Evolutionary conservation across 2,797 vertebrate species (phyloP).

Genomic region (Thunnus albacares): DNA sequence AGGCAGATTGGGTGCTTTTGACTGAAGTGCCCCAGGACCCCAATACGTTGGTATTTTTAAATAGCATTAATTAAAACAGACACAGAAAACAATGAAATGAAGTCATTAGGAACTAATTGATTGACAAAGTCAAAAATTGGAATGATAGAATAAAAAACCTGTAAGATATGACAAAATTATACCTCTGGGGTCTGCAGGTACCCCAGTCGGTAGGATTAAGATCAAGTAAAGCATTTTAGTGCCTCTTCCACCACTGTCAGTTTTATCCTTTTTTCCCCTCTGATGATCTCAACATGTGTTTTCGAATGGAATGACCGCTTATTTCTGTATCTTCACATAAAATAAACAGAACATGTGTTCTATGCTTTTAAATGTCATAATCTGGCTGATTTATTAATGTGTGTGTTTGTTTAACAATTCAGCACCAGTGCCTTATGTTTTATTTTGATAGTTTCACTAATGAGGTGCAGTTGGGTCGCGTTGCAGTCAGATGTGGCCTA

Average conservation of each 20-base stretch:
- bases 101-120: no score
- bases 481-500: slow-evolving; percentile 50
- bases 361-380: slow-evolving; percentile 1
- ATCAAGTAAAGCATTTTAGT: neutral
- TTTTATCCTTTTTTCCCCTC: neutral
- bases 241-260: neutral
- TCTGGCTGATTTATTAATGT: slow-evolving; percentile 28
- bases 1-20: no score
- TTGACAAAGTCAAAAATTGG: no score
- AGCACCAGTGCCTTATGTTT: slow-evolving; percentile 3
- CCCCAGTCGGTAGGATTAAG: no score
- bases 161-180: no score
- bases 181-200: no score
- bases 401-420: slow-evolving; percentile 40
- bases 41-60: no score
- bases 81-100: no score
- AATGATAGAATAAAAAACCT: no score
- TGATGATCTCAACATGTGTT: neutral
- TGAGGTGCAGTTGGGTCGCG: slow-evolving; percentile 31
- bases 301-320: neutral
- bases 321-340: neutral
- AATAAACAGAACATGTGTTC: slow-evolving; percentile 2
- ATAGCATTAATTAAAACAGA: no score
- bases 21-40: no score
- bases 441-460: slow-evolving; percentile 38